Conservation (phyloP, 2,113 vertebrate genomes). For the Lepus europaeus region DNA sequence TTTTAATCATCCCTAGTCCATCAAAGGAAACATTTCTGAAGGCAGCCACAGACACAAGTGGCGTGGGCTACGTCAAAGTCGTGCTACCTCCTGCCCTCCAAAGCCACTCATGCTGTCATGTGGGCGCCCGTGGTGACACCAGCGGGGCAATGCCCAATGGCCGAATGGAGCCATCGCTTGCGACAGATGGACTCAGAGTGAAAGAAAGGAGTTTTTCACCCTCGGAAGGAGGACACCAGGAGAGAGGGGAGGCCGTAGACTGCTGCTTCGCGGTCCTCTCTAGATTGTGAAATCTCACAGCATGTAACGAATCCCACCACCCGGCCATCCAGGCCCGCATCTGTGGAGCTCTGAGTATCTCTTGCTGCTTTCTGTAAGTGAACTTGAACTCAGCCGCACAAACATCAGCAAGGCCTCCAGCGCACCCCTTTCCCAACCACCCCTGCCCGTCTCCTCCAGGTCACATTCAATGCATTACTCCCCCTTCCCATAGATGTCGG, state of each 20-base stretch:
- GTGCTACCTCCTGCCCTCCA: neutral
- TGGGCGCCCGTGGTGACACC: neutral
- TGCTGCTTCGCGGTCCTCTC: neutral
- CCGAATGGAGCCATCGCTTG: neutral
- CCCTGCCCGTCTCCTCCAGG: neutral
- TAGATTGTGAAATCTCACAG: neutral
- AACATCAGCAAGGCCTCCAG: neutral
- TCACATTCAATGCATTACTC: neutral
- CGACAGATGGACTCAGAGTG: neutral
- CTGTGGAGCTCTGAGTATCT: neutral
- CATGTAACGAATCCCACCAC: neutral
- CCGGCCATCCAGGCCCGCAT: fast-evolving
- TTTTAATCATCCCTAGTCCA: neutral
- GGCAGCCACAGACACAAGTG: neutral
- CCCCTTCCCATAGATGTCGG: neutral
- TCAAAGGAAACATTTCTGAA: neutral
- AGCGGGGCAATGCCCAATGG: neutral
- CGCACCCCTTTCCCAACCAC: neutral
- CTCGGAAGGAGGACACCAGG: neutral
- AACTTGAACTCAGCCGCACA: neutral
- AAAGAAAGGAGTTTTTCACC: neutral
- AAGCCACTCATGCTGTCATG: slow-evolving; percentile 18
- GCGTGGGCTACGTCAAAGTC: neutral
- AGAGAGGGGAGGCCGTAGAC: neutral
- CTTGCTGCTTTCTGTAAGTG: no score